phyloP scores from a whole-genome alignment of 2,797 vertebrate genomes.

The Ctenosaura bakeri region DNA sequence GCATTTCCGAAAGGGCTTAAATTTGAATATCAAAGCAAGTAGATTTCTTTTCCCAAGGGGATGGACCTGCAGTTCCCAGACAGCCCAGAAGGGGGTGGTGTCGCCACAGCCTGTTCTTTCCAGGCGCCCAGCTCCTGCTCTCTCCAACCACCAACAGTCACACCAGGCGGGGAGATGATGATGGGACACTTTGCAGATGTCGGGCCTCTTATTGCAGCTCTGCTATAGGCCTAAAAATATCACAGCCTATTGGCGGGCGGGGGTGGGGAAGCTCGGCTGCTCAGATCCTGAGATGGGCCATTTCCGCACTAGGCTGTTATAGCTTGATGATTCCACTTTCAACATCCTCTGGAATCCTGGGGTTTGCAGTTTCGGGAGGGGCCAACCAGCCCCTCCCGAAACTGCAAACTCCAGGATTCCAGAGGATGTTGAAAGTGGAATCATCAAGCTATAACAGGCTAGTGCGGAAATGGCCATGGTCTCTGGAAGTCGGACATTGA shows the following conservation, averaged over 20 bases:
- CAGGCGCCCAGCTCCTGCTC: not conserved
- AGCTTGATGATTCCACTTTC: too few relatives aligned
- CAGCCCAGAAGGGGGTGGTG: not conserved
- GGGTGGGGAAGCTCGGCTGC: not conserved
- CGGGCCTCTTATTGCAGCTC: conserved; percentile 4
- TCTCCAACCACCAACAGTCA: not conserved
- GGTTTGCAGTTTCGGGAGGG: too few relatives aligned
- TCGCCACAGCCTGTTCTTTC: not conserved
- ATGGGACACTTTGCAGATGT: conserved; percentile 1
- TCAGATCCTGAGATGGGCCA: not conserved
- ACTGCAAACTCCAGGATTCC: too few relatives aligned
- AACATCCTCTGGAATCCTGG: too few relatives aligned
- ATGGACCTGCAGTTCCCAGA: not conserved
- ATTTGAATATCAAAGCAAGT: not conserved
- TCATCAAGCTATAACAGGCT: too few relatives aligned
- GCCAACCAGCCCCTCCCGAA: too few relatives aligned
- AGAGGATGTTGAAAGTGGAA: too few relatives aligned
- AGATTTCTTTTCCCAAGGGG: not conserved
- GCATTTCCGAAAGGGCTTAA: too few relatives aligned
- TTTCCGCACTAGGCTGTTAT: too few relatives aligned
- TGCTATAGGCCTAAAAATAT: conserved; percentile 7
- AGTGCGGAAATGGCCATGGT: too few relatives aligned
- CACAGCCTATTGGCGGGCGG: not conserved
- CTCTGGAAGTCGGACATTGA: not conserved
- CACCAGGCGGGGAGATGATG: not conserved